Evolutionary conservation across 2,797 vertebrate species (phyloP), one percentile per base, ranked within the genome.

Genomic region (Crypturellus tataupa): DNA sequence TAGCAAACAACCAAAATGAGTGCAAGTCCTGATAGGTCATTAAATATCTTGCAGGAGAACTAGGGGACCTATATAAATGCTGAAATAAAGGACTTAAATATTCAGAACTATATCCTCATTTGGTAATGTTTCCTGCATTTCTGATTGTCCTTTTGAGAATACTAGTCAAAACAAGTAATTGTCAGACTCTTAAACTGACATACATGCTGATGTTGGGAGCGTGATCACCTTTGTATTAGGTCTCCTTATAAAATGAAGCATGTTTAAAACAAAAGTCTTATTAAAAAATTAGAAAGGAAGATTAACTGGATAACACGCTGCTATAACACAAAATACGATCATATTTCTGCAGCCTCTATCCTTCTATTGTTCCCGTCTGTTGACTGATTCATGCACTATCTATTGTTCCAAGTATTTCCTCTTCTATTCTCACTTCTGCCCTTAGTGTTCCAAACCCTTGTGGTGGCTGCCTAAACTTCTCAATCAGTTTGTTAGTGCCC

Each of bases 21-120:
- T 79, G 18, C 1, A 15, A 46, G 31, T 72, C 15, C 24, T 53
- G 17, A 73, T 10, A 80, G 23, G 31, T 65, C 12, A 69, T 12
- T 33, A 27, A 3, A 82, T 20, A 24, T 55, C 21, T 77, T 6
- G 0, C 21, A 83, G 37, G 72, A 89, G 42, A 87, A 55, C 24
- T 12, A 49, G 5, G 3, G 65, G 17, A 69, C 4, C 13, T 72
- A 18, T 46, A 80, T 18, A 68, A 63, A 63, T 33, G 25, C 27
- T 55, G 19, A 76, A 84, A 39, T 3, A 42, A 51, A 67, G 15
- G 39, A 33, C 2, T 5, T 24, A 39, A 72, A 85, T 24, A 3
- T 16, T 16, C 24, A 71, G 18, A 79, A 69, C 13, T 40, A 13
- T 29, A 51, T 65, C 40, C 0, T 0, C 49, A 69, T 42, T 33